phyloP scores from a whole-genome alignment of 2,113 vertebrate species.

The Geococcyx californianus region DNA sequence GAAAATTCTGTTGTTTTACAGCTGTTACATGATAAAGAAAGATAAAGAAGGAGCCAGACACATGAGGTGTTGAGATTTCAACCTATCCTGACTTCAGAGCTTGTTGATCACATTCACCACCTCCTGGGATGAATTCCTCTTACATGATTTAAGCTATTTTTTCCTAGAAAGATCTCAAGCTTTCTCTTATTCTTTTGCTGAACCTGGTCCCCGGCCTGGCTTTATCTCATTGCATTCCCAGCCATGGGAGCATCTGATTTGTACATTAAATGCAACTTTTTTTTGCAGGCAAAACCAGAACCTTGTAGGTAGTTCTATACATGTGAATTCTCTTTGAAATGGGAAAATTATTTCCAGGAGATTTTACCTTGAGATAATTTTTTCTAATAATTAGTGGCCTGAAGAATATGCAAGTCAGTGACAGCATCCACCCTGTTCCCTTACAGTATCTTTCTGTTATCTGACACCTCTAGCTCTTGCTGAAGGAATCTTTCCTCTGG shows the following conservation, averaged over 20 bases:
- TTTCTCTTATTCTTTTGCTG: neutral
- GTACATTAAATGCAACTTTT: neutral
- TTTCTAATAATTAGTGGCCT: neutral
- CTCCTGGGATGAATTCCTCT: neutral
- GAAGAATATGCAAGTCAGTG: neutral
- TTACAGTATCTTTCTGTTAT: neutral
- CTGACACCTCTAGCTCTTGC: neutral
- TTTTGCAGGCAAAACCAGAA: neutral
- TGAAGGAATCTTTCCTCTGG: neutral
- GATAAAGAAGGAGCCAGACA: neutral
- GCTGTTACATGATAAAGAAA: neutral
- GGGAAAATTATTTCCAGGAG: neutral
- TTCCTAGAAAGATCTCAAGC: neutral
- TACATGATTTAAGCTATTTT: neutral
- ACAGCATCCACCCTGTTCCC: neutral
- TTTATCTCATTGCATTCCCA: neutral
- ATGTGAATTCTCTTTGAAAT: neutral
- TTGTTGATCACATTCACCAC: neutral
- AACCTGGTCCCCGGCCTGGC: neutral
- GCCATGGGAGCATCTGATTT: neutral
- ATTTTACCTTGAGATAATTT: neutral
- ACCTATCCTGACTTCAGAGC: neutral
- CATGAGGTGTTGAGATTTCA: neutral
- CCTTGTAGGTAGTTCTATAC: neutral
- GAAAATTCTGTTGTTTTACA: neutral